Percentiles rank a stretch among this genome's conserved stretches.
phyloP scores from a whole-genome alignment of 2,113 vertebrate species.

The Elachura formosa region DNA sequence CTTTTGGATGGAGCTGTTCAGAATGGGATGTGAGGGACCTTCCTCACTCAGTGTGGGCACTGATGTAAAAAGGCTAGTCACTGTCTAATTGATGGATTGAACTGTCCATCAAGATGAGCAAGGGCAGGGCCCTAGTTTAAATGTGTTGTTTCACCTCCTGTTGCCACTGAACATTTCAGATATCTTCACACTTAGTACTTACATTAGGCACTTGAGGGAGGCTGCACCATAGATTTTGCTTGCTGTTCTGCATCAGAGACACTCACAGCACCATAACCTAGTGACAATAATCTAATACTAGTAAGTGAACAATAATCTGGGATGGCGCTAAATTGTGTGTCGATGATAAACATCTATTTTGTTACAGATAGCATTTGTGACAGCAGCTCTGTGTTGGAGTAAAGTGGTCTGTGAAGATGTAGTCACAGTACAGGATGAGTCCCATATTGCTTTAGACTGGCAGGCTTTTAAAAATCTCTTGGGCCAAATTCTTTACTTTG shows the following conservation, averaged over 20 bases:
- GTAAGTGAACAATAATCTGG: background rate
- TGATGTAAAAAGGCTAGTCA: background rate
- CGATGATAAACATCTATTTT: background rate
- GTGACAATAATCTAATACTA: background rate
- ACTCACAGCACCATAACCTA: background rate
- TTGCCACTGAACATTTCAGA: background rate
- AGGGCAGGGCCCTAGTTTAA: background rate
- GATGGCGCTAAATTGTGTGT: background rate
- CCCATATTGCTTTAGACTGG: background rate
- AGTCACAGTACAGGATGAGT: background rate
- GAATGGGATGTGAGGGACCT: background rate
- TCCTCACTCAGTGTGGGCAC: background rate
- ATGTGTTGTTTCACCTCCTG: background rate
- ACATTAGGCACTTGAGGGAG: background rate
- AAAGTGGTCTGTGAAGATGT: background rate
- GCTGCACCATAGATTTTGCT: background rate
- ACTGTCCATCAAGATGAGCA: background rate
- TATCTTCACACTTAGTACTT: background rate
- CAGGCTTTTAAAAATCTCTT: background rate
- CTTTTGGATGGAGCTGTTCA: background rate
- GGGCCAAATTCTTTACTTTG: background rate
- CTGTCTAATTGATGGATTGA: background rate
- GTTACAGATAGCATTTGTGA: background rate
- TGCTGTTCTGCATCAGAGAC: background rate
- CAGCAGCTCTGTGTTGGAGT: background rate